Conservation (phyloP, 37 sponge, comb jelly and placozoan species). For the Chondrilla cf. caribensis region DNA sequence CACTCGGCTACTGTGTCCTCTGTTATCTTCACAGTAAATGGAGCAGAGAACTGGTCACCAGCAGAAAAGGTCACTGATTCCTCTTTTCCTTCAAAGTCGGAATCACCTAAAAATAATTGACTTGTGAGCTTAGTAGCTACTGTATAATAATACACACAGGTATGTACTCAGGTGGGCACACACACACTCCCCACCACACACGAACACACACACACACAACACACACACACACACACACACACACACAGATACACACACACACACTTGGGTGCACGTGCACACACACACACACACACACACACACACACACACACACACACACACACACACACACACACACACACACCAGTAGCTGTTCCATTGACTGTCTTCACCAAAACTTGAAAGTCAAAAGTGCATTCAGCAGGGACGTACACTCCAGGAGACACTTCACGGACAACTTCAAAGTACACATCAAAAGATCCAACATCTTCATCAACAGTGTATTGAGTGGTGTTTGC, state of each 20-base stretch:
- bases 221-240: too few species aligned
- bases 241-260: slow-evolving; percentile 17
- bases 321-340: slow-evolving; percentile 25
- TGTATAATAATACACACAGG: too few species aligned
- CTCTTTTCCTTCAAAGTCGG: not conserved
- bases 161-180: not conserved
- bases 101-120: not conserved
- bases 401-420: not conserved
- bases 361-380: too few species aligned
- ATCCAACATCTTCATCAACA: not conserved
- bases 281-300: slow-evolving; percentile 29
- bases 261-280: slow-evolving; percentile 16
- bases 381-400: not conserved
- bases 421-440: not conserved
- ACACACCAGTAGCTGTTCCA: too few species aligned
- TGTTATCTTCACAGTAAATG: not conserved
- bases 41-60: not conserved
- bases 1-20: not conserved
- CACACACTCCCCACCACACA: too few species aligned
- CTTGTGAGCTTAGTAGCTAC: too few species aligned
- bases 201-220: too few species aligned
- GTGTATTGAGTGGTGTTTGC: not conserved
- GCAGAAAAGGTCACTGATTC: not conserved
- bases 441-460: not conserved
- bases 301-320: slow-evolving; percentile 19